These are phyloP conservation scores for Periophthalmodon schlosseri DNA, from an alignment of 2,113 vertebrate genomes.

Conservation along the genomic window DNA sequence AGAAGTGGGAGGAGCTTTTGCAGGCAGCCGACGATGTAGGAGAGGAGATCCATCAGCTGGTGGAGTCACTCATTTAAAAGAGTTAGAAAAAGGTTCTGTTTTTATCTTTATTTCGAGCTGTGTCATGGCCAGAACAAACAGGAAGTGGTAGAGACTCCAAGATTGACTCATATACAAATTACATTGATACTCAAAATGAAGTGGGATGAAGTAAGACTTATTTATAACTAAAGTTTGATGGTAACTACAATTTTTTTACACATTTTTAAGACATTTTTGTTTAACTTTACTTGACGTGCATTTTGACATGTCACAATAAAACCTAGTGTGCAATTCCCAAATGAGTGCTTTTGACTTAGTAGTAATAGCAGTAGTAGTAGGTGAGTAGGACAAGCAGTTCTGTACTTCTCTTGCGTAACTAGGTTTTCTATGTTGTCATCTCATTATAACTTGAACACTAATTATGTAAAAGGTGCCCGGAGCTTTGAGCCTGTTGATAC, in stretches of 20 bases:
- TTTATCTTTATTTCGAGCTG: too few species aligned
- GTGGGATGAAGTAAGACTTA: too few species aligned
- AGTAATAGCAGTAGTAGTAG: not conserved
- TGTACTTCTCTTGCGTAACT: not conserved
- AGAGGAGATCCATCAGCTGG: slow-evolving; percentile 74
- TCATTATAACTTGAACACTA: not conserved
- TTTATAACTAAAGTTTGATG: not conserved
- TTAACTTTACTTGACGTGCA: not conserved
- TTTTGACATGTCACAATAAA: not conserved
- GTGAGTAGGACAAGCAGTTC: not conserved
- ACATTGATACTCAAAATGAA: too few species aligned
- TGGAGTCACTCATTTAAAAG: slow-evolving; percentile 60
- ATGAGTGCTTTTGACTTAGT: not conserved
- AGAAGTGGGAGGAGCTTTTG: slow-evolving; percentile 66
- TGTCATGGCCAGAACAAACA: too few species aligned
- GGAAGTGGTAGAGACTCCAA: too few species aligned
- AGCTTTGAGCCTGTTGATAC: not conserved
- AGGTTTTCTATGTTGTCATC: not conserved
- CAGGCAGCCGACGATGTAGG: slow-evolving; percentile 72
- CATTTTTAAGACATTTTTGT: not conserved
- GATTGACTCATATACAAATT: too few species aligned
- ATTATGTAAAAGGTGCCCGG: not conserved
- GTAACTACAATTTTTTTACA: not conserved
- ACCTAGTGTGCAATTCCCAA: not conserved
- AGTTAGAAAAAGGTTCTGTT: not conserved